A percentile compares a stretch with the other conserved stretches of the same genome.
Conservation (phyloP, 2,113 vertebrate species). For the Calyptomena viridis region DNA sequence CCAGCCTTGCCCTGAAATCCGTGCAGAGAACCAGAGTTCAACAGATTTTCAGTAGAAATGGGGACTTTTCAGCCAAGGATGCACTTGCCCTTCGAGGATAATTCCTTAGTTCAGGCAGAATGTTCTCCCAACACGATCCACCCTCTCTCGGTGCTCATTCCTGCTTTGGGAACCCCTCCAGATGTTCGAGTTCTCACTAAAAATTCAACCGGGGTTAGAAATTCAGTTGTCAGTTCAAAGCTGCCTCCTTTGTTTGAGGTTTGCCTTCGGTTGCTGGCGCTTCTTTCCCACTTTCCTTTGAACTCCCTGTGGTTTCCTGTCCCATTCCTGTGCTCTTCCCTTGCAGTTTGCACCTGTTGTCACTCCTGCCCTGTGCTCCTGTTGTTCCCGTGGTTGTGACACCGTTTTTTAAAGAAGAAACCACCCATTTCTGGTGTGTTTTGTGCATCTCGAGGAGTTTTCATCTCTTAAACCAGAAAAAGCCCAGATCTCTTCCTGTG, state of each 20-base stretch:
- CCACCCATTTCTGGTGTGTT: fast-evolving
- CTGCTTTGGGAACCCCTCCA: not conserved
- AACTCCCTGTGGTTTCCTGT: not conserved
- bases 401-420: fast-evolving
- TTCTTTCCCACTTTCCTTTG: not conserved
- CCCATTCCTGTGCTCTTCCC: not conserved
- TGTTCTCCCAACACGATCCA: fast-evolving
- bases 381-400: fast-evolving
- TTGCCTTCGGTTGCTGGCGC: fast-evolving
- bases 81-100: not conserved
- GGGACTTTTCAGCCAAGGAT: not conserved
- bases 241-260: not conserved
- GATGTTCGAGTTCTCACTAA: fast-evolving
- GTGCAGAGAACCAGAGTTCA: too few relatives aligned
- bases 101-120: not conserved
- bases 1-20: not conserved
- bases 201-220: fast-evolving
- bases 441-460: not conserved
- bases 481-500: not conserved
- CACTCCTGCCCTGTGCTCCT: fast-evolving
- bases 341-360: not conserved
- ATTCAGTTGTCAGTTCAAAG: fast-evolving
- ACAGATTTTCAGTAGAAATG: fast-evolving
- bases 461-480: not conserved
- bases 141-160: not conserved